Conservation (phyloP, 2,888 invertebrate genomes). For the Pharmacophagus antenor region DNA sequence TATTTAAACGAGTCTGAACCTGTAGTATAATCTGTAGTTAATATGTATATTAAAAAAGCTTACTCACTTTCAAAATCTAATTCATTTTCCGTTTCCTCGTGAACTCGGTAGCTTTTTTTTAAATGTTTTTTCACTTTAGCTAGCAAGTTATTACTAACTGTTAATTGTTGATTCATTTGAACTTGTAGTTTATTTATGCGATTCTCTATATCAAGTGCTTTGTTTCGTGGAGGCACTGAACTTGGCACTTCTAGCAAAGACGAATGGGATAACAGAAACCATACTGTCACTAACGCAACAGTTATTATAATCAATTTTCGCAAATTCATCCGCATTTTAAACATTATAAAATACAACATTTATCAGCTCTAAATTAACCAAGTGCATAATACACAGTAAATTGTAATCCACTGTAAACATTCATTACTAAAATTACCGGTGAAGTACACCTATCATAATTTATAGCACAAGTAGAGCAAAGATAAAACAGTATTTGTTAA, state of each 20-base stretch:
- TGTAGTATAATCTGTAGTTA: not conserved
- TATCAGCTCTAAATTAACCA: conserved; percentile 33
- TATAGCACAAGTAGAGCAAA: not conserved
- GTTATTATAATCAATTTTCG: conserved; percentile 52
- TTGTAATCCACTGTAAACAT: conserved; percentile 40
- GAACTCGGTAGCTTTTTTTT: conserved; percentile 37
- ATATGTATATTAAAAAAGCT: not conserved
- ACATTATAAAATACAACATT: conserved; percentile 26
- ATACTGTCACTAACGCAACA: conserved; percentile 48
- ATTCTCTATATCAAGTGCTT: conserved; percentile 47
- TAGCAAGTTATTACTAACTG: conserved; percentile 54
- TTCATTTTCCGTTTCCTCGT: conserved; percentile 33
- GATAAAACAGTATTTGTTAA: not conserved
- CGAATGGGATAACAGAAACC: conserved; percentile 57
- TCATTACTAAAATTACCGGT: conserved; percentile 17
- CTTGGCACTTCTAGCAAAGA: conserved; percentile 51
- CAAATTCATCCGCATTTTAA: conserved; percentile 67
- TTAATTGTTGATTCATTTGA: conserved; percentile 50
- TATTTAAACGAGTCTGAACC: not conserved
- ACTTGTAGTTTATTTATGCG: conserved; percentile 51
- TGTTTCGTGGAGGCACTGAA: conserved; percentile 33
- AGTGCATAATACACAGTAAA: conserved; percentile 34
- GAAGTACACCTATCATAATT: conserved; percentile 9
- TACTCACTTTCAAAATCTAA: conserved; percentile 41
- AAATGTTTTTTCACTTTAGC: conserved; percentile 50